phyloP scores from a whole-genome alignment of 2,888 invertebrate genomes.

The Aelia acuminata region DNA sequence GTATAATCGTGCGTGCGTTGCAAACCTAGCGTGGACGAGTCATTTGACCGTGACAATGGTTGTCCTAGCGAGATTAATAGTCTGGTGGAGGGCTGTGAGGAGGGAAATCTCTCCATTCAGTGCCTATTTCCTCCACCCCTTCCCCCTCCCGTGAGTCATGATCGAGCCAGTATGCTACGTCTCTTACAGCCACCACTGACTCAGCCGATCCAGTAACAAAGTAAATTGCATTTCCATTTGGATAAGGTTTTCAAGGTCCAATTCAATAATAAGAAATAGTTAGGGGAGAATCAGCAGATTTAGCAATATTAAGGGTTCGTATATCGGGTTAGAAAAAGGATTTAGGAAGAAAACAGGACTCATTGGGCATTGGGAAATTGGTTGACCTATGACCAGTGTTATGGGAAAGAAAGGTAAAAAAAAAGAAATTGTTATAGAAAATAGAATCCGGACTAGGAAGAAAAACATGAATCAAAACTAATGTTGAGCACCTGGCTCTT shows the following conservation, averaged over 20 bases:
- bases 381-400: too few species aligned
- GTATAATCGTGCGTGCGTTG: background rate
- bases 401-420: too few species aligned
- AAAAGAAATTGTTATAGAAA: too few species aligned
- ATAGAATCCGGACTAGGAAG: too few species aligned
- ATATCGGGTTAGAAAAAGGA: background rate
- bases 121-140: background rate
- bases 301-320: background rate
- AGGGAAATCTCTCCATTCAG: constrained; percentile 16
- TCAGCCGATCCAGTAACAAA: background rate
- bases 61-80: constrained; percentile 45
- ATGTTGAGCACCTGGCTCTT: too few species aligned
- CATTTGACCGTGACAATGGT: constrained; percentile 38
- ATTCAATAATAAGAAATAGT: background rate
- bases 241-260: background rate
- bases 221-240: constrained; percentile 40
- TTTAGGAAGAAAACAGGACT: background rate
- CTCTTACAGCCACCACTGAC: background rate
- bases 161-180: constrained; percentile 13
- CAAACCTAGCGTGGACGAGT: constrained; percentile 8
- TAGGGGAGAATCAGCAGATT: background rate
- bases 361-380: too few species aligned
- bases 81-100: background rate
- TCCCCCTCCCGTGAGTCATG: constrained; percentile 16
- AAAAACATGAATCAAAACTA: too few species aligned